phyloP scores from a whole-genome alignment of 2,888 invertebrate genomes.

The Aphodius granarius region DNA sequence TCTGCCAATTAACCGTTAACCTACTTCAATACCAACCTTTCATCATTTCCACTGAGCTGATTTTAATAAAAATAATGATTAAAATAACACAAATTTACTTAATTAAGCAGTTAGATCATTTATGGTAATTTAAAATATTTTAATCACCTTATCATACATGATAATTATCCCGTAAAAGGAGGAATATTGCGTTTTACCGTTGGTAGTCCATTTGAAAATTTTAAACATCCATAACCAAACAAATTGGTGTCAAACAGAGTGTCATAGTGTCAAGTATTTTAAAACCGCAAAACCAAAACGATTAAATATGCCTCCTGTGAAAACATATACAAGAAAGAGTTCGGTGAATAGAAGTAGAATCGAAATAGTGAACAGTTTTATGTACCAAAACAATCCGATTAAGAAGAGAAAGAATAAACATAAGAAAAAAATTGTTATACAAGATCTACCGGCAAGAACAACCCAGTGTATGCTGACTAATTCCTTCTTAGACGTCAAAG shows the following conservation, averaged over 20 bases:
- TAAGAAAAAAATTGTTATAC: not conserved
- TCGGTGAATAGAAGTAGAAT: slow-evolving; percentile 18
- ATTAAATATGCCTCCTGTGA: slow-evolving; percentile 16
- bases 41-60: not conserved
- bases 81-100: not conserved
- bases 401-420: not conserved
- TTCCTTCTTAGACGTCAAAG: slow-evolving; percentile 33
- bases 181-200: not conserved
- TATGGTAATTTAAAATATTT: not conserved
- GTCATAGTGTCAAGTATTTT: not conserved
- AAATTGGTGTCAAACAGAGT: not conserved
- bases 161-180: not conserved
- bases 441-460: slow-evolving; percentile 29
- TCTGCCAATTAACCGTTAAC: not conserved
- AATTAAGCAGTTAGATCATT: not conserved
- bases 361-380: not conserved
- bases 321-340: slow-evolving; percentile 31
- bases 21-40: not conserved
- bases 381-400: not conserved
- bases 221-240: not conserved
- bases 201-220: not conserved
- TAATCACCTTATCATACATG: not conserved
- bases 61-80: not conserved
- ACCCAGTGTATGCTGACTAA: slow-evolving; percentile 30
- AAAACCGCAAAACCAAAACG: not conserved